A percentile compares a stretch with the other conserved stretches of the same genome.
Evolutionary conservation across 2,113 vertebrate species (phyloP).

Genomic region (Motacilla tschutschensis): DNA sequence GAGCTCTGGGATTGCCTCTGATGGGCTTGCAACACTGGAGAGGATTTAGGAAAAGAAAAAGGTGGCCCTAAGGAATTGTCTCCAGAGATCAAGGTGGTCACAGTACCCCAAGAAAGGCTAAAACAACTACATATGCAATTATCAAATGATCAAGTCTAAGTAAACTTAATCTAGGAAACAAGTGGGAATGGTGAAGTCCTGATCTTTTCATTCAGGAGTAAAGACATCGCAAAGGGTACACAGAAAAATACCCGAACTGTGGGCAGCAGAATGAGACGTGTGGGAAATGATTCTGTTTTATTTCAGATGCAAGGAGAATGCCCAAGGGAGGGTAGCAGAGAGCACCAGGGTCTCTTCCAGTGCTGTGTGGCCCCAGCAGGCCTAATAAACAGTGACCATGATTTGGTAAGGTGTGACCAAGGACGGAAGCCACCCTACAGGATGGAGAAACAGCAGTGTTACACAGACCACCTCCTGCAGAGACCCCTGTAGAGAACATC

Average conservation of each 20-base stretch:
- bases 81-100: neutral
- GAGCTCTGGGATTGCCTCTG: neutral
- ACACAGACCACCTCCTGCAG: neutral
- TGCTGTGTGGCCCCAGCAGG: neutral
- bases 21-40: neutral
- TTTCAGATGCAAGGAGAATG: neutral
- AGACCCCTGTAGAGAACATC: accelerated
- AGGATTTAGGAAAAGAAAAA: neutral
- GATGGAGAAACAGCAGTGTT: neutral
- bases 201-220: neutral
- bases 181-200: neutral
- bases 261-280: neutral
- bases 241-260: neutral
- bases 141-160: neutral
- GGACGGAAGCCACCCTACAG: neutral
- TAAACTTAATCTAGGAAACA: neutral
- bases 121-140: neutral
- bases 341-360: neutral
- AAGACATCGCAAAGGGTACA: neutral
- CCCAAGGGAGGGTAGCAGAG: neutral
- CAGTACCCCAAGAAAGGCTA: neutral
- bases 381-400: neutral
- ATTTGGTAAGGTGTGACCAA: neutral
- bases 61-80: neutral
- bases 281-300: neutral